These are phyloP conservation scores for Alcedo quadribrachys DNA, from an alignment of 2,797 vertebrate species.

Conservation along the genomic window DNA sequence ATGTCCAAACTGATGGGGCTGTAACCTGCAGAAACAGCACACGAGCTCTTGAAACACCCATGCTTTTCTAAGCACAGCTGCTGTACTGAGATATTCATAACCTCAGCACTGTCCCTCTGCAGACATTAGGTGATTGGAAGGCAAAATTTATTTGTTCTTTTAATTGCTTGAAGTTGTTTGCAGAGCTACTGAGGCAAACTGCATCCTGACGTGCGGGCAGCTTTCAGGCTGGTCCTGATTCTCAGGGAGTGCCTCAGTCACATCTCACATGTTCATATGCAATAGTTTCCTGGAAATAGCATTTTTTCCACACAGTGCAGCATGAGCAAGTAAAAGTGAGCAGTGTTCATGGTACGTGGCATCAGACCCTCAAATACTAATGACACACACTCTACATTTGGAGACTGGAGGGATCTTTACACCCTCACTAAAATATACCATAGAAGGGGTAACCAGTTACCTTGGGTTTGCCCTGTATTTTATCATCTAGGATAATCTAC, in stretches of 20 bases:
- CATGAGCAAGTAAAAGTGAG: not conserved
- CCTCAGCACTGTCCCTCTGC: not conserved
- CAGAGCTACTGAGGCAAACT: not conserved
- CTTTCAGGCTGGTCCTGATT: not conserved
- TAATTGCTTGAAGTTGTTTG: not conserved
- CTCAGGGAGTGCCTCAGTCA: not conserved
- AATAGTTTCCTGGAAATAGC: not conserved
- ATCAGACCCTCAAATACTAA: not conserved
- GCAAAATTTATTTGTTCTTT: not conserved
- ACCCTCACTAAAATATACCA: not conserved
- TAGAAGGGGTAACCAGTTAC: not conserved
- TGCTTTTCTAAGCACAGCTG: not conserved
- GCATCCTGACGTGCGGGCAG: not conserved
- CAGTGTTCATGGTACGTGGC: not conserved
- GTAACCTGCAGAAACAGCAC: rapidly evolving
- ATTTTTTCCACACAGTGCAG: not conserved
- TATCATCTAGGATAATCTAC: not conserved
- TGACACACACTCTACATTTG: not conserved
- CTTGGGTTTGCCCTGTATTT: not conserved
- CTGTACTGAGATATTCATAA: not conserved
- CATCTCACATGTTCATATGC: rapidly evolving
- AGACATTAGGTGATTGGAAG: not conserved
- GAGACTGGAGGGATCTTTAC: not conserved
- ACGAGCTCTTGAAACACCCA: rapidly evolving
- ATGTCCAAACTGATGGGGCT: not conserved